A percentile compares a stretch with the other conserved stretches of the same genome.
These are phyloP conservation scores for Merluccius polli DNA, from an alignment of 2,797 vertebrate species.

Conservation along the genomic window DNA sequence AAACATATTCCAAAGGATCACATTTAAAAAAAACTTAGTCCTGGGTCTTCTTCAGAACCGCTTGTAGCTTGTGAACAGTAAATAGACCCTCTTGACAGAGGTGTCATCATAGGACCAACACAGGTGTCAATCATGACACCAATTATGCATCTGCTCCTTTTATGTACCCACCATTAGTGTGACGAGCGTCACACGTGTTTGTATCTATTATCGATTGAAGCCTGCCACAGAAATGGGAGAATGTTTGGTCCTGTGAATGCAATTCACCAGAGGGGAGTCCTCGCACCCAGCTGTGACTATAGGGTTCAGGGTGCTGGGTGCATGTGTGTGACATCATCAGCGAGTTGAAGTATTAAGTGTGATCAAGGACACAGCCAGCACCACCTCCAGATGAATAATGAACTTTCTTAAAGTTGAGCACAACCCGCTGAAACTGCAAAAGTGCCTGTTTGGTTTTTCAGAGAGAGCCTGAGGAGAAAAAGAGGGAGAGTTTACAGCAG, in stretches of 20 bases:
- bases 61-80: neutral
- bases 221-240: slow-evolving; percentile 17
- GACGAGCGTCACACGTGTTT: neutral
- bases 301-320: too few species aligned
- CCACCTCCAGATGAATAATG: slow-evolving; percentile 66
- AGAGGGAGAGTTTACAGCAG: slow-evolving; percentile 48
- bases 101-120: neutral
- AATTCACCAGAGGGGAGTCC: slow-evolving; percentile 16
- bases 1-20: neutral
- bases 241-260: slow-evolving; percentile 20
- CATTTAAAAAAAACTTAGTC: neutral
- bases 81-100: neutral
- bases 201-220: neutral
- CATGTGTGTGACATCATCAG: slow-evolving; percentile 38
- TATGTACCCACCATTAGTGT: neutral
- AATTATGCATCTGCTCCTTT: neutral
- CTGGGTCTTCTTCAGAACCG: slow-evolving; percentile 2
- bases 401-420: slow-evolving; percentile 77
- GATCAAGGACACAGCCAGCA: slow-evolving; percentile 45
- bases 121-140: neutral
- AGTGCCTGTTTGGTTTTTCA: slow-evolving; percentile 67
- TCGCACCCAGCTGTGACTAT: neutral
- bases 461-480: slow-evolving; percentile 69
- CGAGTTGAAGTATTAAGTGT: slow-evolving; percentile 41
- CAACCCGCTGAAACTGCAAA: slow-evolving; percentile 77